Evolutionary conservation across 2,888 invertebrate genomes (phyloP).

Genomic region (Drosophila colorata): DNA sequence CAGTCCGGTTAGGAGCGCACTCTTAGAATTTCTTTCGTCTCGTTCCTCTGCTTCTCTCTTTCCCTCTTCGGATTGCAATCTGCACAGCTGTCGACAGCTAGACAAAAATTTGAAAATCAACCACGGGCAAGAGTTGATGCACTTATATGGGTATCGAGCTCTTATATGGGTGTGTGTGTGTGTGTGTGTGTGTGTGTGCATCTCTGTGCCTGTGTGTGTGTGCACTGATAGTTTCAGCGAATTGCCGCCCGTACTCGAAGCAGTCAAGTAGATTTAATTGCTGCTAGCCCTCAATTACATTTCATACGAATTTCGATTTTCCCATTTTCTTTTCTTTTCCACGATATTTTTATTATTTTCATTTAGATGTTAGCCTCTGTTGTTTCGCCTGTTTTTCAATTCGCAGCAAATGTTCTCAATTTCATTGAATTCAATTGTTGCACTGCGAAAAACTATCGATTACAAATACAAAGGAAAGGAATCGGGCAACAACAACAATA

Average conservation of each 20-base stretch:
- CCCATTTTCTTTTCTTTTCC: conserved; percentile 24
- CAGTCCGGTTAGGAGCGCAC: too few relatives aligned
- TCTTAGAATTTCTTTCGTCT: not conserved
- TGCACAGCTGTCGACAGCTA: conserved; percentile 40
- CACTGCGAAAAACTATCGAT: conserved; percentile 75
- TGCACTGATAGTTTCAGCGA: conserved; percentile 30
- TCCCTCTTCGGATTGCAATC: conserved; percentile 22
- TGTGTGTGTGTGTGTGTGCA: conserved; percentile 1
- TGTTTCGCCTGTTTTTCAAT: conserved; percentile 4
- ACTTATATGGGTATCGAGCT: conserved; percentile 3
- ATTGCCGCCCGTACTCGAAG: conserved; percentile 40
- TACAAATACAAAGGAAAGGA: conserved; percentile 50
- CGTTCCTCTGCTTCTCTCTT: not conserved
- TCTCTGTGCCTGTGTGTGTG: conserved; percentile 4
- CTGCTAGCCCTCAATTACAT: conserved; percentile 58
- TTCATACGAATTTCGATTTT: conserved; percentile 51
- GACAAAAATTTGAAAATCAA: conserved; percentile 11
- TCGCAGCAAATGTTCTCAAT: conserved; percentile 72
- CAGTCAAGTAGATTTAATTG: conserved; percentile 81
- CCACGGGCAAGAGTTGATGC: conserved; percentile 22
- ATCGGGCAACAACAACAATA: conserved; percentile 7
- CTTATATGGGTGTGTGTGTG: not conserved
- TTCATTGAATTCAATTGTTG: conserved; percentile 77
- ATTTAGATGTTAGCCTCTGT: not conserved
- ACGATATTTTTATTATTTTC: conserved; percentile 5